phyloP scores from a whole-genome alignment of 2,113 vertebrate genomes.

The Carettochelys insculpta region DNA sequence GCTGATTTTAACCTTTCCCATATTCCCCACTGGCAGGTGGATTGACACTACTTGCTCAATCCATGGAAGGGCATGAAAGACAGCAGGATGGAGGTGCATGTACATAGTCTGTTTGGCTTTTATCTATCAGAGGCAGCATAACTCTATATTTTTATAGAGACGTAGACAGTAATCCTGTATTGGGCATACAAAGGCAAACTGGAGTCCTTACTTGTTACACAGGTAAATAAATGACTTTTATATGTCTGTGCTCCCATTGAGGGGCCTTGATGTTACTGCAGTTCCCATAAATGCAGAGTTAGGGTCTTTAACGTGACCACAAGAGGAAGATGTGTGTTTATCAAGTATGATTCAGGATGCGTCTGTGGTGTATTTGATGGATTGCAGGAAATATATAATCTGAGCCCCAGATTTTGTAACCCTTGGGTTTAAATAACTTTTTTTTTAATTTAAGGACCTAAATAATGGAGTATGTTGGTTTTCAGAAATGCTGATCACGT shows the following conservation, averaged over 20 bases:
- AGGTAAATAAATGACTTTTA: neutral
- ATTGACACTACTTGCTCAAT: accelerated
- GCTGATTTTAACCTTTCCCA: accelerated
- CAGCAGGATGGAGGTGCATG: accelerated
- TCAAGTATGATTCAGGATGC: neutral
- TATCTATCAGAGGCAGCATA: neutral
- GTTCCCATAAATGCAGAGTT: neutral
- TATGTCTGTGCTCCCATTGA: neutral
- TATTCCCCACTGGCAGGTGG: neutral
- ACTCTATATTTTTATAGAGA: neutral
- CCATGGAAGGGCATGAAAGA: neutral
- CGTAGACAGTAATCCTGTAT: neutral
- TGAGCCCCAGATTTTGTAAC: neutral
- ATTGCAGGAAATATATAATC: neutral
- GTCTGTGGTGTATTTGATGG: neutral
- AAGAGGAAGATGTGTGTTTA: neutral
- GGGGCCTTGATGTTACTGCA: neutral
- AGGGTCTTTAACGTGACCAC: neutral
- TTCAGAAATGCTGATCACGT: neutral
- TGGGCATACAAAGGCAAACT: neutral
- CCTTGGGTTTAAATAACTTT: neutral
- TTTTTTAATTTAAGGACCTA: neutral
- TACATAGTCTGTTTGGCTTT: neutral
- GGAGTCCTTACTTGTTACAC: too few relatives aligned
- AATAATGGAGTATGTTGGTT: neutral